A percentile compares a stretch with the other conserved stretches of the same genome.
Evolutionary conservation across 2,113 vertebrate species (phyloP).

Genomic region (Riparia riparia): DNA sequence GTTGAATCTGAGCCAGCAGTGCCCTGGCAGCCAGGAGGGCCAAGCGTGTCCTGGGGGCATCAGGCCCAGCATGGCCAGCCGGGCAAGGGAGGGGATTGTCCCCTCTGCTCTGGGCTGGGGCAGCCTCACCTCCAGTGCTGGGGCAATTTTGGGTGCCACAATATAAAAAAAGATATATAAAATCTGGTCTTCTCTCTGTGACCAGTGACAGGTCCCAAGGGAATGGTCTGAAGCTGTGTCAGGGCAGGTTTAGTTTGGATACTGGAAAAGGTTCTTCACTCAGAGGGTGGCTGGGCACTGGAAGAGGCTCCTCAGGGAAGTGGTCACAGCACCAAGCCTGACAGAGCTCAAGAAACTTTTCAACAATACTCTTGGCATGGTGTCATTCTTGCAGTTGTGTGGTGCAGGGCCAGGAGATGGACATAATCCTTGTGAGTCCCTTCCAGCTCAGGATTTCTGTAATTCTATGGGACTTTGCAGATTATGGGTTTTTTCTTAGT

Average conservation of each 20-base stretch:
- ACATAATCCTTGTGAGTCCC: background rate
- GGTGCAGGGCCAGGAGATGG: background rate
- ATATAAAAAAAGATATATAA: background rate
- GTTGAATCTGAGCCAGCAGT: background rate
- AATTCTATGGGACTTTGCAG: background rate
- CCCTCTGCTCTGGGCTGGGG: background rate
- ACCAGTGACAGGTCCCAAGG: fast-evolving
- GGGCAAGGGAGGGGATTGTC: background rate
- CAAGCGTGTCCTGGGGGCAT: background rate
- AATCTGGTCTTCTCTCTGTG: background rate
- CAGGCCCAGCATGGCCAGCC: fast-evolving
- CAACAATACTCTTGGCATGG: background rate
- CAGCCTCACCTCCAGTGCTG: fast-evolving
- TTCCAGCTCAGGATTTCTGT: background rate
- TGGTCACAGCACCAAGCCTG: background rate
- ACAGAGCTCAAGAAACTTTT: background rate
- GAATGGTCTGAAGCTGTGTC: background rate
- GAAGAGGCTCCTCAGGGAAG: background rate
- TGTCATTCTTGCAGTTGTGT: background rate
- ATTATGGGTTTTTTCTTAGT: fast-evolving
- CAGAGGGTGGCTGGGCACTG: background rate
- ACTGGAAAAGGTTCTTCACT: background rate
- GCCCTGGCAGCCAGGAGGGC: background rate
- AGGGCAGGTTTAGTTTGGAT: background rate
- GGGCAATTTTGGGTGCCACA: background rate